Conservation (phyloP, 2,888 invertebrate genomes). For the Leucoptera coffeella region DNA sequence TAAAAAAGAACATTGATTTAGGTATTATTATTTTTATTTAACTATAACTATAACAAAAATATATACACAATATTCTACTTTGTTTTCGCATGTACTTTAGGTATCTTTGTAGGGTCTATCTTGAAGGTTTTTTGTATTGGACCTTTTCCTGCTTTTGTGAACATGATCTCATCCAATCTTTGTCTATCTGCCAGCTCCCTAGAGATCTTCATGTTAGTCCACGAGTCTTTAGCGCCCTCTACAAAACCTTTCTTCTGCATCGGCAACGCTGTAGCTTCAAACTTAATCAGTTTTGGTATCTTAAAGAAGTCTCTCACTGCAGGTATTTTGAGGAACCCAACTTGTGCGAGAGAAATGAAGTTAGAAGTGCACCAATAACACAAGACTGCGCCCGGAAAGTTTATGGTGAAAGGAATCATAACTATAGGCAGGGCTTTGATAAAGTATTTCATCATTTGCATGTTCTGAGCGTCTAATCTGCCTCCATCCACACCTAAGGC, state of each 20-base stretch:
- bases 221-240: slow-evolving; percentile 73
- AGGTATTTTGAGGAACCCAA: slow-evolving; percentile 68
- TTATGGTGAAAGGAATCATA: slow-evolving; percentile 78
- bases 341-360: slow-evolving; percentile 77
- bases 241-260: slow-evolving; percentile 72
- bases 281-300: slow-evolving; percentile 59
- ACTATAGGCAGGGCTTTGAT: slow-evolving; percentile 70
- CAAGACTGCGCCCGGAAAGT: slow-evolving; percentile 83
- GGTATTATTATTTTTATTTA: too few relatives aligned
- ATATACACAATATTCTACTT: slow-evolving; percentile 15
- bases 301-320: slow-evolving; percentile 67
- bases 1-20: too few relatives aligned
- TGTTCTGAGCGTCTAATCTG: slow-evolving; percentile 58
- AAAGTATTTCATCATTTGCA: slow-evolving; percentile 67
- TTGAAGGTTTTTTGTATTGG: slow-evolving; percentile 84
- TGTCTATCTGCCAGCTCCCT: slow-evolving; percentile 72
- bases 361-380: slow-evolving; percentile 90
- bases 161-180: slow-evolving; percentile 69
- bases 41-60: slow-evolving; percentile 6
- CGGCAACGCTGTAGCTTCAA: slow-evolving; percentile 52
- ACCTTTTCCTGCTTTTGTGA: slow-evolving; percentile 78
- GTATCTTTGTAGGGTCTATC: slow-evolving; percentile 73
- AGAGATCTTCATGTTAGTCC: slow-evolving; percentile 75
- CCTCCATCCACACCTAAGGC: slow-evolving; percentile 76
- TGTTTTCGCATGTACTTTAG: slow-evolving; percentile 48